Evolutionary conservation across 2,113 vertebrate genomes (phyloP).

Genomic region (Petroica traversi): DNA sequence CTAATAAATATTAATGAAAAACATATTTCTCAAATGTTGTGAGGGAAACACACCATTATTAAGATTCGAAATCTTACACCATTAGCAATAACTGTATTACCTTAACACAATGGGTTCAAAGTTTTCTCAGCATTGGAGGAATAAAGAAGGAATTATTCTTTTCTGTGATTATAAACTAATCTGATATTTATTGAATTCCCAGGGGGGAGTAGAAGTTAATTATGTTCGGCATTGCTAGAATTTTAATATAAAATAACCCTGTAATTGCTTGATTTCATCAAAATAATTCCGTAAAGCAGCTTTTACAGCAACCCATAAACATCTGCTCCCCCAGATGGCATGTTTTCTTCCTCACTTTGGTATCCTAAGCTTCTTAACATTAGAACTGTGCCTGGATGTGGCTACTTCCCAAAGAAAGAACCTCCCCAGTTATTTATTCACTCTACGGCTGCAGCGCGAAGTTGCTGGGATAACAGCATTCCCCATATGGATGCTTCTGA

Average conservation of each 20-base stretch:
- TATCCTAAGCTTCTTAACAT: conserved; percentile 29
- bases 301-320: conserved; percentile 31
- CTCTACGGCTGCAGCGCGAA: background rate
- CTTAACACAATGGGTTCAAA: background rate
- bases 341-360: background rate
- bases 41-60: background rate
- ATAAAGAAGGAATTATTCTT: background rate
- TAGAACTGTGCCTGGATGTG: background rate
- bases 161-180: background rate
- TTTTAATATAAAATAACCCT: conserved; percentile 36
- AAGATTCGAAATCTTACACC: background rate
- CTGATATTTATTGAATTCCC: background rate
- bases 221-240: background rate
- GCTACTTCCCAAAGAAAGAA: background rate
- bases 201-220: background rate
- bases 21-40: background rate
- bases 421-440: background rate
- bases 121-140: background rate
- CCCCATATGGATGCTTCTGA: background rate
- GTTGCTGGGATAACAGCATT: background rate
- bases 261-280: conserved; percentile 49
- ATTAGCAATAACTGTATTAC: background rate
- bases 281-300: conserved; percentile 49
- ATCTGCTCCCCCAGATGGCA: conserved; percentile 62
- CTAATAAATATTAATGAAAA: background rate